Percentiles rank a stretch among this genome's conserved stretches.
phyloP scores from a whole-genome alignment of 2,888 invertebrate genomes.

The Hyalella azteca region DNA sequence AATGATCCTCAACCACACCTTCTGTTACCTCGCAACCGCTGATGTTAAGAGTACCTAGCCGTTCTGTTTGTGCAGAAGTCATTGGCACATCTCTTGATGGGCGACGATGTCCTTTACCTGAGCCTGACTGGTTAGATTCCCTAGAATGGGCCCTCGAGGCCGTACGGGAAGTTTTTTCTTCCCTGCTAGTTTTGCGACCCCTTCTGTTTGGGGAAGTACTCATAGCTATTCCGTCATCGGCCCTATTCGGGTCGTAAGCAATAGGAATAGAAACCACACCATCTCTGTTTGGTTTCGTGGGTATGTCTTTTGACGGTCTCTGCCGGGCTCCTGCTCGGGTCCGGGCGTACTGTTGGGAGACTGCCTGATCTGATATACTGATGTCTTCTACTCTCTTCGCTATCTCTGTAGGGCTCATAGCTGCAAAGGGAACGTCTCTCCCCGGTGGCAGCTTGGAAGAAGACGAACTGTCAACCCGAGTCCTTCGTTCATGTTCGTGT shows the following conservation, averaged over 20 bases:
- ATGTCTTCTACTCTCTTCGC: conserved; percentile 9
- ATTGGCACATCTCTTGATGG: conserved; percentile 56
- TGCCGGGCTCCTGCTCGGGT: conserved; percentile 36
- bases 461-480: neutral
- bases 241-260: neutral
- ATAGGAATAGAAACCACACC: conserved; percentile 2
- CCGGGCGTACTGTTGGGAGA: neutral
- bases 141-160: conserved; percentile 27
- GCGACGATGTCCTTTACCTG: conserved; percentile 40
- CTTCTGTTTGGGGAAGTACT: conserved; percentile 14
- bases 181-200: conserved; percentile 22
- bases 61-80: conserved; percentile 46
- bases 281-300: conserved; percentile 25
- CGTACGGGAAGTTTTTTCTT: conserved; percentile 5
- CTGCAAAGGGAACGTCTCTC: conserved; percentile 20
- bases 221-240: neutral
- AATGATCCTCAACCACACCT: conserved; percentile 25
- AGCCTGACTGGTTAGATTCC: conserved; percentile 37
- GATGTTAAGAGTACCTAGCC: conserved; percentile 36
- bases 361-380: neutral
- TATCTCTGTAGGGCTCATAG: conserved; percentile 31
- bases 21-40: conserved; percentile 38
- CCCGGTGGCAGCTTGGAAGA: conserved; percentile 9
- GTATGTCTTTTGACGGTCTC: conserved; percentile 52
- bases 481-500: conserved; percentile 12